These are phyloP conservation scores for Ictalurus furcatus DNA, from an alignment of 2,113 vertebrate species.

Conservation along the genomic window DNA sequence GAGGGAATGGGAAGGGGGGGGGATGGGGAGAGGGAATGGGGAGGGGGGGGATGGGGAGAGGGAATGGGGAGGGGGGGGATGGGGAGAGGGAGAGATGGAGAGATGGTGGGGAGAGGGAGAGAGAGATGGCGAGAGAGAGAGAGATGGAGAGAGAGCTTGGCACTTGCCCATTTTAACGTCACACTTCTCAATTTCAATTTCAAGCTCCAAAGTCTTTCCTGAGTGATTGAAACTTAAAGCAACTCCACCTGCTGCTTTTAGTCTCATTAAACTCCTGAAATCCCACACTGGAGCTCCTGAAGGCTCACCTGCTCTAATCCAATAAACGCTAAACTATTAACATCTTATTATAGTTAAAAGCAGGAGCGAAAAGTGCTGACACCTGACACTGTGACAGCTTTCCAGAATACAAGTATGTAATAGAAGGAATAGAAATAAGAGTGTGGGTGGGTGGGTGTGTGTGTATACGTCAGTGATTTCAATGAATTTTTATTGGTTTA, in stretches of 20 bases:
- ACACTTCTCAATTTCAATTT: background rate
- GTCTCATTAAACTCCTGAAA: conserved; percentile 1
- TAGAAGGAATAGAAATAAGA: background rate
- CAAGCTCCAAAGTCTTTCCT: background rate
- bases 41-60: too few species aligned
- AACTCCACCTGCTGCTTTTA: conserved; percentile 25
- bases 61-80: too few species aligned
- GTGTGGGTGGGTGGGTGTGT: background rate
- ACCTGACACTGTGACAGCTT: background rate
- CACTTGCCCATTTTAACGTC: background rate
- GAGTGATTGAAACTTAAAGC: background rate
- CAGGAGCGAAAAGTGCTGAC: background rate
- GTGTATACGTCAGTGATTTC: background rate
- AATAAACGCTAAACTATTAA: background rate
- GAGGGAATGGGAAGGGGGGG: too few species aligned
- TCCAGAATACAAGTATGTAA: background rate
- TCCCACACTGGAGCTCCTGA: background rate
- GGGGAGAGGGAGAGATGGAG: too few species aligned
- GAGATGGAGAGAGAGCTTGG: background rate
- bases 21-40: background rate
- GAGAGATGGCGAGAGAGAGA: background rate
- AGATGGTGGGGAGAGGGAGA: background rate
- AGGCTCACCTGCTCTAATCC: background rate
- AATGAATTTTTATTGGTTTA: background rate
- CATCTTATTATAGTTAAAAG: background rate